Percentiles rank a stretch among this genome's conserved stretches.
These are phyloP conservation scores for Nowickia ferox DNA, from an alignment of 2,888 invertebrate species.

Conservation along the genomic window DNA sequence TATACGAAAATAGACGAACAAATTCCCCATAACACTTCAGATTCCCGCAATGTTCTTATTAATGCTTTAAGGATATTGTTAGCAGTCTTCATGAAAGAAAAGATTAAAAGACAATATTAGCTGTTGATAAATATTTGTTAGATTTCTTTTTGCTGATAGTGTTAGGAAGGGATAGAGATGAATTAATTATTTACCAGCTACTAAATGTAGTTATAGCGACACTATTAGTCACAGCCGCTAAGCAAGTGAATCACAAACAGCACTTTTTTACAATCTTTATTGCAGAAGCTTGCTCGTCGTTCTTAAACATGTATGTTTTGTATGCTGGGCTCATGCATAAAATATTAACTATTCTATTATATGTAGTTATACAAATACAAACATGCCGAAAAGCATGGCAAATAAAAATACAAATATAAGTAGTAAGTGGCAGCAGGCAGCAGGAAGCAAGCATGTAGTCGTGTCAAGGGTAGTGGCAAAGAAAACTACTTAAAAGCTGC, in stretches of 20 bases:
- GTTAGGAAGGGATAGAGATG: slow-evolving; percentile 50
- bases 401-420: slow-evolving; percentile 53
- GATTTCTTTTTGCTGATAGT: slow-evolving; percentile 53
- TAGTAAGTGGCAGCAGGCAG: slow-evolving; percentile 16
- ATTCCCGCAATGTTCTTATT: slow-evolving; percentile 29
- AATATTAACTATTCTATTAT: slow-evolving; percentile 59
- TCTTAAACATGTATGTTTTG: slow-evolving; percentile 59
- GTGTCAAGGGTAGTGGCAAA: slow-evolving; percentile 46
- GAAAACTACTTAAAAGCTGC: slow-evolving; percentile 67
- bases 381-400: slow-evolving; percentile 58
- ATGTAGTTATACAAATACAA: slow-evolving; percentile 28
- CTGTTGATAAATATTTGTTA: slow-evolving; percentile 57
- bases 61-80: slow-evolving; percentile 55
- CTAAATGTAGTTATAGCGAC: slow-evolving; percentile 33
- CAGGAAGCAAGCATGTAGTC: slow-evolving; percentile 23
- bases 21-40: slow-evolving; percentile 33
- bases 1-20: slow-evolving; percentile 39
- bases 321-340: slow-evolving; percentile 68
- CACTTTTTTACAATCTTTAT: slow-evolving; percentile 24
- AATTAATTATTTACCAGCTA: slow-evolving; percentile 66
- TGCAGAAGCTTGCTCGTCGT: not conserved
- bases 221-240: slow-evolving; percentile 55
- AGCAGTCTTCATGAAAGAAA: slow-evolving; percentile 53
- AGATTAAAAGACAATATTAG: slow-evolving; percentile 54
- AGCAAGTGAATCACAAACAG: slow-evolving; percentile 53